Evolutionary conservation across 2,888 invertebrate genomes (phyloP).

Genomic region (Sceliomorpha sp.): DNA sequence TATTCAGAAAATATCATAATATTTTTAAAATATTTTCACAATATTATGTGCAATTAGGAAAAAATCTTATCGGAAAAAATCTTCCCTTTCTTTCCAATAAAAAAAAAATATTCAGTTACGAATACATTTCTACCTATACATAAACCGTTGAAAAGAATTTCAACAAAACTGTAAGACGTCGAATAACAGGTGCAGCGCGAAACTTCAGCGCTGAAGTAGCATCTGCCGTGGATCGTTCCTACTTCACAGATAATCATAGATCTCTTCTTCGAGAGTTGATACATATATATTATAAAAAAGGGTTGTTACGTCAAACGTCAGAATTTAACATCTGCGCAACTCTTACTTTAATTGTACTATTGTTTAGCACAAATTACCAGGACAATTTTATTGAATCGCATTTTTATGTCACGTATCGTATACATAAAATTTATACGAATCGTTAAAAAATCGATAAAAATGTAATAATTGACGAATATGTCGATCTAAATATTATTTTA

Average conservation of each 20-base stretch:
- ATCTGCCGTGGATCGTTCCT: slow-evolving; percentile 51
- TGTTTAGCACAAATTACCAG: neutral
- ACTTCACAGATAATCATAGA: slow-evolving; percentile 46
- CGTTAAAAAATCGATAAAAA: too few species aligned
- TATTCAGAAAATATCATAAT: too few species aligned
- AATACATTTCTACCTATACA: slow-evolving; percentile 28
- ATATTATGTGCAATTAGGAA: too few species aligned
- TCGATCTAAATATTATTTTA: too few species aligned
- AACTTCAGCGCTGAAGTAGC: slow-evolving; percentile 41
- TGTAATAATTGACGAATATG: neutral
- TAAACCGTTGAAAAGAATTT: slow-evolving; percentile 19
- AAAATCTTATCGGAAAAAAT: too few species aligned
- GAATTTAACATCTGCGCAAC: slow-evolving; percentile 27
- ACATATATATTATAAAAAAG: slow-evolving; percentile 39
- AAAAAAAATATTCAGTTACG: slow-evolving; percentile 30
- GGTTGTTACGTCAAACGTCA: slow-evolving; percentile 31
- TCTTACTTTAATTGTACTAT: slow-evolving; percentile 12
- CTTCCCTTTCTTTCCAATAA: too few species aligned
- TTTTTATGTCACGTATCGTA: too few species aligned
- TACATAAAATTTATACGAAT: too few species aligned
- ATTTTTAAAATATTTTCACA: too few species aligned
- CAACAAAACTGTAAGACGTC: slow-evolving; percentile 27
- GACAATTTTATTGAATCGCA: neutral
- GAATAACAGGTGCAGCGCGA: slow-evolving; percentile 52
- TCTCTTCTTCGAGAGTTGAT: slow-evolving; percentile 31